A percentile compares a stretch with the other conserved stretches of the same genome.
phyloP scores from a whole-genome alignment of 2,113 vertebrate genomes.

The Arvicanthis niloticus region DNA sequence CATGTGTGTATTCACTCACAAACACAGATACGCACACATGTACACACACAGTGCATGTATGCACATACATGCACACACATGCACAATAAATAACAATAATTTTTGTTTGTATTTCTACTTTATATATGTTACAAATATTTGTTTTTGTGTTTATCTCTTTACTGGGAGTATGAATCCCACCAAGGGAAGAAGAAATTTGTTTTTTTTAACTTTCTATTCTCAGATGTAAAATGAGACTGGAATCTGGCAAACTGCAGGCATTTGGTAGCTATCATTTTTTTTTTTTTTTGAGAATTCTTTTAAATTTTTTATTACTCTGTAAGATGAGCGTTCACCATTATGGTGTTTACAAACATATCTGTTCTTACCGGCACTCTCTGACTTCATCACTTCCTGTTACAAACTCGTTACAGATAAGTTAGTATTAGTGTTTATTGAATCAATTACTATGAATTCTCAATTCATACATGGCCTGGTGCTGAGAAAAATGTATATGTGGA shows the following conservation, averaged over 20 bases:
- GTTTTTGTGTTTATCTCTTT: neutral
- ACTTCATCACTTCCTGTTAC: neutral
- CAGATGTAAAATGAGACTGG: neutral
- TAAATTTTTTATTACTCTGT: neutral
- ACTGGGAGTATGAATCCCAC: neutral
- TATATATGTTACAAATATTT: neutral
- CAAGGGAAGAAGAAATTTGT: slow-evolving; percentile 19
- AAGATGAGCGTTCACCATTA: neutral
- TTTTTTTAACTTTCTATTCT: slow-evolving; percentile 26
- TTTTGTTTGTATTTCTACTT: neutral
- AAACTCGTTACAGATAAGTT: slow-evolving; percentile 11
- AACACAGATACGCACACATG: neutral
- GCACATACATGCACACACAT: neutral
- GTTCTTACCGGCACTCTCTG: neutral
- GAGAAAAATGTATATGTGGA: neutral
- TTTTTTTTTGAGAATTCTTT: neutral
- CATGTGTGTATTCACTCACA: neutral
- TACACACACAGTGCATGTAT: too few relatives aligned
- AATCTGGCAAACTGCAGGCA: neutral
- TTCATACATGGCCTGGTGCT: neutral
- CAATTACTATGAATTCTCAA: neutral
- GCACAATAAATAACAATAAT: neutral
- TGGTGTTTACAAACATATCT: neutral
- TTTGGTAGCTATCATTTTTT: neutral
- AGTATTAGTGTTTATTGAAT: slow-evolving; percentile 27